Evolutionary conservation across 2,797 vertebrate species (phyloP).

Genomic region (Mycteria americana): DNA sequence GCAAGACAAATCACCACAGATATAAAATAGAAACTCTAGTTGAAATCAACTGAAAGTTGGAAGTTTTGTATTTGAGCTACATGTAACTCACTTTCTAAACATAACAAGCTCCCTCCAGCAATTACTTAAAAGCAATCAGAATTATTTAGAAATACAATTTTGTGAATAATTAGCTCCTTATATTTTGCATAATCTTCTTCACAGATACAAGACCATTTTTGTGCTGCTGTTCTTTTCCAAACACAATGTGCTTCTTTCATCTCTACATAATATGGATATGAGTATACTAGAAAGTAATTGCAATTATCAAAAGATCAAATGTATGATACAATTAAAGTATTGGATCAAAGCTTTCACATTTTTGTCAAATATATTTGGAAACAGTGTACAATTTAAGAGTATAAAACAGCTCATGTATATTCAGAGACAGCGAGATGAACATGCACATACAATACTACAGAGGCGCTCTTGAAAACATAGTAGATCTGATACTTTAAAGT

Average conservation of each 20-base stretch:
- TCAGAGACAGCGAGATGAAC: background rate
- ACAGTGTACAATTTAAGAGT: background rate
- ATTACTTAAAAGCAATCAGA: background rate
- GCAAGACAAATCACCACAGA: background rate
- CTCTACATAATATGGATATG: background rate
- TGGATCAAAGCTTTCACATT: background rate
- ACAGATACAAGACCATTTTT: background rate
- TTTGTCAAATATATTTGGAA: slow-evolving; percentile 3
- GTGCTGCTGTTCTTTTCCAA: background rate
- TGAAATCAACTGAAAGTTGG: background rate
- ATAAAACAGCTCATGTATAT: background rate
- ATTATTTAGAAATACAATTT: background rate
- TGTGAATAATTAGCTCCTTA: background rate
- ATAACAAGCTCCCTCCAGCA: background rate
- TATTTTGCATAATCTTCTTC: slow-evolving; percentile 6
- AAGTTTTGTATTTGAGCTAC: background rate
- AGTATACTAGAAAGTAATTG: background rate
- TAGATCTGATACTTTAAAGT: background rate
- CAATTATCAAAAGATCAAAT: slow-evolving; percentile 18
- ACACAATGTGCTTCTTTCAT: slow-evolving; percentile 30
- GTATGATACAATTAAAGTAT: background rate
- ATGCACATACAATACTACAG: background rate
- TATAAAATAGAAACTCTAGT: background rate
- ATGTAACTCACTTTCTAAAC: background rate
- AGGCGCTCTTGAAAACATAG: background rate